Percentiles rank a stretch among this genome's conserved stretches.
phyloP scores from a whole-genome alignment of 2,113 vertebrate genomes.

The Grammomys dolichurus region DNA sequence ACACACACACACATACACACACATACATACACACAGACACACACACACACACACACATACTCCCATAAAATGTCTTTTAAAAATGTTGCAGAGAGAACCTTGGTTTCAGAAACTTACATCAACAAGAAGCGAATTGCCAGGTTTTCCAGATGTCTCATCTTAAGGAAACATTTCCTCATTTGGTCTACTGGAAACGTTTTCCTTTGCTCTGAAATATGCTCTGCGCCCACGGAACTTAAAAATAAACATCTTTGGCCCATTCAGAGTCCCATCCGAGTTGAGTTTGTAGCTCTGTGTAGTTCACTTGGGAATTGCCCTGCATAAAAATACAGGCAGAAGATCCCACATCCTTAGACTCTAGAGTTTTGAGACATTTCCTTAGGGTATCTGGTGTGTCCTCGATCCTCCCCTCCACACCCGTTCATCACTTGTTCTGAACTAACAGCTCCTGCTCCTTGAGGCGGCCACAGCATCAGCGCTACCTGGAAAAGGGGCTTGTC shows the following conservation, averaged over 20 bases:
- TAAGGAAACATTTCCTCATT: constrained; percentile 66
- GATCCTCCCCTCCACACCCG: background rate
- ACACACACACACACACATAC: background rate
- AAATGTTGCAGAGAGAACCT: constrained; percentile 60
- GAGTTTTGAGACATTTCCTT: background rate
- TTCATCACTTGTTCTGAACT: background rate
- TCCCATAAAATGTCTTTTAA: constrained; percentile 59
- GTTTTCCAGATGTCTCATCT: constrained; percentile 73
- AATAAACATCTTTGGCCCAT: constrained; percentile 41
- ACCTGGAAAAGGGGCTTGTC: background rate
- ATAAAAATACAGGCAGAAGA: constrained; percentile 38
- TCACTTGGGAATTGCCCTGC: constrained; percentile 51
- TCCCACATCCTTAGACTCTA: background rate
- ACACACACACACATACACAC: background rate
- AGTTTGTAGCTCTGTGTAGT: constrained; percentile 10
- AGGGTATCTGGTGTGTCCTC: background rate
- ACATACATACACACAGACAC: no score
- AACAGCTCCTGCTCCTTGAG: background rate
- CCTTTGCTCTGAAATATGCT: constrained; percentile 43
- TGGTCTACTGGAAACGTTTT: constrained; percentile 61
- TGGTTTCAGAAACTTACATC: constrained; percentile 52
- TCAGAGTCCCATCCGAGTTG: background rate
- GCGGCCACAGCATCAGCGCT: background rate
- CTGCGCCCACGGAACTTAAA: constrained; percentile 62
- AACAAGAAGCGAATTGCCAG: constrained; percentile 64